Evolutionary conservation across 2,113 vertebrate genomes (phyloP).

Genomic region (Ceyx margarethae): DNA sequence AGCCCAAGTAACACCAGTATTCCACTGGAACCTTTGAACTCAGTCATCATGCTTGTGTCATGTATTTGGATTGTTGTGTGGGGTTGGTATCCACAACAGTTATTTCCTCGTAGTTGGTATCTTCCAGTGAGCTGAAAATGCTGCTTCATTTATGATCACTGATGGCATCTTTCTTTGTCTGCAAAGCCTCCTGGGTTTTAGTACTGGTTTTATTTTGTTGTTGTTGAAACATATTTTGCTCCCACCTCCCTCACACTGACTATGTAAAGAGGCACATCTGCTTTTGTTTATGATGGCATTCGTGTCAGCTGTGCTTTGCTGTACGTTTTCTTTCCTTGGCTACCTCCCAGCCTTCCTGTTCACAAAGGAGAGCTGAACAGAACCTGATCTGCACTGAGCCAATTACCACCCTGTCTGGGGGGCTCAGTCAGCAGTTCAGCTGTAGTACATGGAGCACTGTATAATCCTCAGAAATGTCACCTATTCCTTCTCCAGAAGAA

Average conservation of each 20-base stretch:
- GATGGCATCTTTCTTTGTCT: background rate
- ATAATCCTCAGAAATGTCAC: background rate
- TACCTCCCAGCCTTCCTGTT: background rate
- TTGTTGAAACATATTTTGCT: background rate
- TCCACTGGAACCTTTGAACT: background rate
- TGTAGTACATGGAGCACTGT: background rate
- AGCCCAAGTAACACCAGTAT: background rate
- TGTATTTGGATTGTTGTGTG: background rate
- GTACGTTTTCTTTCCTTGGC: background rate
- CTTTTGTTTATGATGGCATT: constrained; percentile 24
- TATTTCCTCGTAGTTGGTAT: background rate
- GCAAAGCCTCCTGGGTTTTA: background rate
- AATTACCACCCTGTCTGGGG: background rate
- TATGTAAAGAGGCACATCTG: constrained; percentile 6
- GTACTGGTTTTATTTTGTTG: background rate
- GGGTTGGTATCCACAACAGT: background rate
- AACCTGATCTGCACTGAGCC: background rate
- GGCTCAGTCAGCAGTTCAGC: background rate
- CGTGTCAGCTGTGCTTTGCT: constrained; percentile 19
- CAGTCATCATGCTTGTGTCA: background rate
- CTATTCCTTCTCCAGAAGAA: background rate
- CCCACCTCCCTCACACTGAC: background rate
- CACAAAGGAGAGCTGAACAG: background rate
- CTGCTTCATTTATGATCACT: background rate
- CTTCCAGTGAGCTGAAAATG: background rate